phyloP scores from a whole-genome alignment of 2,888 invertebrate genomes.

The Labia minor region DNA sequence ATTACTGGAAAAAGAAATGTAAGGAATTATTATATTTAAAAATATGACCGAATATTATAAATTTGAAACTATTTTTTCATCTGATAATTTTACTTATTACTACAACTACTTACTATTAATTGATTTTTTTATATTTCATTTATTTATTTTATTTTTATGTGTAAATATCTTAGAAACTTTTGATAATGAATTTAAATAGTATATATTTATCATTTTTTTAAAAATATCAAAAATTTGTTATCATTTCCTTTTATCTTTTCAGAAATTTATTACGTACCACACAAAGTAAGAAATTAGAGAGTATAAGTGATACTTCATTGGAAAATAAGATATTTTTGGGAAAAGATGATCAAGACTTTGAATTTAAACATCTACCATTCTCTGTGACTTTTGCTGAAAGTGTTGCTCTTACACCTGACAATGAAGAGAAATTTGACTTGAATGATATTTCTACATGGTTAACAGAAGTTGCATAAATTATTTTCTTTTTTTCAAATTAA shows the following conservation, averaged over 20 bases:
- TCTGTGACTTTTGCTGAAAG: conserved; percentile 61
- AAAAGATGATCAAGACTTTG: conserved; percentile 68
- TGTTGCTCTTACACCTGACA: conserved; percentile 38
- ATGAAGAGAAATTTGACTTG: neutral
- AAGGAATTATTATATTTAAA: conserved; percentile 35
- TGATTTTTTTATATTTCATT: conserved; percentile 15
- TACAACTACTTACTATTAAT: conserved; percentile 8
- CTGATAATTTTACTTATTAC: conserved; percentile 16
- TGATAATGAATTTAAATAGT: conserved; percentile 19
- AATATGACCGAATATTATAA: conserved; percentile 15
- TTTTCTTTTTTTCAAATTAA: neutral
- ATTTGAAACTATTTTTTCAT: conserved; percentile 13
- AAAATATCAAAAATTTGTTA: neutral
- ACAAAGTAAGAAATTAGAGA: conserved; percentile 67
- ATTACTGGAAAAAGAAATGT: conserved; percentile 85
- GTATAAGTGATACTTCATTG: conserved; percentile 51
- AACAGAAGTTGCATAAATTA: neutral
- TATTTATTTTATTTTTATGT: conserved; percentile 17
- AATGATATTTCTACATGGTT: neutral
- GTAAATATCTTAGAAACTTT: too few relatives aligned
- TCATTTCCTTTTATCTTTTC: conserved; percentile 30
- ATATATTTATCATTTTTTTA: conserved; percentile 14
- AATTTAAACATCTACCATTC: conserved; percentile 60
- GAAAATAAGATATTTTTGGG: conserved; percentile 56
- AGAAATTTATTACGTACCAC: conserved; percentile 80